phyloP scores from a whole-genome alignment of 2,113 vertebrate species.

The Bothrops jararaca region DNA sequence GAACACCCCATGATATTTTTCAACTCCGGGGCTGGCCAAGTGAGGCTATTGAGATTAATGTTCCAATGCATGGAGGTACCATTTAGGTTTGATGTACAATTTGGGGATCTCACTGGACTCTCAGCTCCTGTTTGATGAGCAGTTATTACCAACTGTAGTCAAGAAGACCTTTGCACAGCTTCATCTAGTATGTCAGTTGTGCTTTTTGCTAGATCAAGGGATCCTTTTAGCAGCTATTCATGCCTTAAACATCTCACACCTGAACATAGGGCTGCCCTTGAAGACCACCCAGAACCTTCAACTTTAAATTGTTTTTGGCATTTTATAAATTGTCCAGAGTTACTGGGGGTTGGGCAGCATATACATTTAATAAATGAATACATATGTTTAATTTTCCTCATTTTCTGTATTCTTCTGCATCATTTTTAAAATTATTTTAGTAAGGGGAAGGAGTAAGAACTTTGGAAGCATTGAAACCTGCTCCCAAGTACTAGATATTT shows the following conservation, averaged over 20 bases:
- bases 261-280: background rate
- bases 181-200: background rate
- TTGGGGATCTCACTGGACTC: background rate
- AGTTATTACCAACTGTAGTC: background rate
- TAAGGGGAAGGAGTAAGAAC: background rate
- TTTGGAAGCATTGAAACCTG: background rate
- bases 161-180: background rate
- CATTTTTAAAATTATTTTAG: background rate
- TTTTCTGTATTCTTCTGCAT: background rate
- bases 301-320: background rate
- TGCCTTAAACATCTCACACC: background rate
- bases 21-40: background rate
- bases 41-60: background rate
- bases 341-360: background rate
- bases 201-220: background rate
- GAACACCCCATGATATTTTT: background rate
- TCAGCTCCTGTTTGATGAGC: background rate
- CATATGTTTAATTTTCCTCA: background rate
- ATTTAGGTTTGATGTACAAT: background rate
- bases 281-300: background rate
- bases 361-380: background rate
- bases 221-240: background rate
- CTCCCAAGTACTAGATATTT: background rate
- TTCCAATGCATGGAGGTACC: background rate
- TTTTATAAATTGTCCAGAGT: background rate